Conservation (phyloP, 2,797 vertebrate genomes). For the Epinephelus malabaricus region DNA sequence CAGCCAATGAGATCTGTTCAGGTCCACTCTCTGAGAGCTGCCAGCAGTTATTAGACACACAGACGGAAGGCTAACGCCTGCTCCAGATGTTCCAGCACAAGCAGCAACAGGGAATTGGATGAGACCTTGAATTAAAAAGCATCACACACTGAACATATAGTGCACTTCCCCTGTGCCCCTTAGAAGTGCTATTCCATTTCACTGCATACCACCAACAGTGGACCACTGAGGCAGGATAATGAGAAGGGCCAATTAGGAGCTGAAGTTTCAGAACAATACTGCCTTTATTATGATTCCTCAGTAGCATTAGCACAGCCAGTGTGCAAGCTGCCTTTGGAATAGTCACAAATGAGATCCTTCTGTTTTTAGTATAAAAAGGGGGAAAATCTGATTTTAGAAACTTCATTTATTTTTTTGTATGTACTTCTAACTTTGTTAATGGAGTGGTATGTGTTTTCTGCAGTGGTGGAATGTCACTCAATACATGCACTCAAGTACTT, state of each 20-base stretch:
- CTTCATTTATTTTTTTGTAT: not conserved
- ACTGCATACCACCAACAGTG: constrained; percentile 82
- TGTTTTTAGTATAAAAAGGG: not conserved
- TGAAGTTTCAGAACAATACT: constrained; percentile 75
- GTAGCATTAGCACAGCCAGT: constrained; percentile 32
- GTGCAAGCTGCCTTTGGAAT: constrained; percentile 36
- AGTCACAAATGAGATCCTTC: constrained; percentile 21
- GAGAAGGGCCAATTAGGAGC: constrained; percentile 80
- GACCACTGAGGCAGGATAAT: constrained; percentile 70
- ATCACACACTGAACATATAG: constrained; percentile 76
- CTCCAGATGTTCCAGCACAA: constrained; percentile 82
- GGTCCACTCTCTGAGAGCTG: constrained; percentile 57
- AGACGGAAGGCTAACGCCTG: constrained; percentile 71
- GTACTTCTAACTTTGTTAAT: constrained; percentile 1
- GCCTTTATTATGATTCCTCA: constrained; percentile 77
- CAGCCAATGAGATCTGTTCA: constrained; percentile 47
- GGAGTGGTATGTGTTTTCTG: constrained; percentile 17
- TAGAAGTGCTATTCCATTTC: constrained; percentile 82
- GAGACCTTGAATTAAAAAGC: constrained; percentile 85
- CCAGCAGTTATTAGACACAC: constrained; percentile 75
- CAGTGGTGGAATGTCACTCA: too few species aligned
- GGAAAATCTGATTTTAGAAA: not conserved
- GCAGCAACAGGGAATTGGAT: constrained; percentile 77
- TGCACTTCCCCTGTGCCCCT: constrained; percentile 76
- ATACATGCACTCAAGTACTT: not conserved